These are phyloP conservation scores for Synergus japonicus DNA, from an alignment of 2,888 invertebrate genomes.

Conservation along the genomic window DNA sequence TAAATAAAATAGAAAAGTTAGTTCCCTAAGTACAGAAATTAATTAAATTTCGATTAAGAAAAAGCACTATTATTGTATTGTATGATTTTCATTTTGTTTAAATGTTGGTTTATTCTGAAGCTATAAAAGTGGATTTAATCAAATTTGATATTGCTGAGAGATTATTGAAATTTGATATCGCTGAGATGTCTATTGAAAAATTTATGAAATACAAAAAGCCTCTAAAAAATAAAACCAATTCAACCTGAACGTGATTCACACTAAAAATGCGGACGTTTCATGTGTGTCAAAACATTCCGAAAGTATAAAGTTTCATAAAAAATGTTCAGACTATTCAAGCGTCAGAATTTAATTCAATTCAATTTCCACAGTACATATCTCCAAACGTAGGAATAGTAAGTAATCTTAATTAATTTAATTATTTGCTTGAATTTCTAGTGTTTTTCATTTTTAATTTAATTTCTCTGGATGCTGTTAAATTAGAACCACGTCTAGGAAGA, in stretches of 20 bases:
- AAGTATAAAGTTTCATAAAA: neutral
- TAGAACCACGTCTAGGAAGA: neutral
- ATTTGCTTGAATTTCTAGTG: neutral
- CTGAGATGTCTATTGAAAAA: neutral
- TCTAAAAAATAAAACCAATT: neutral
- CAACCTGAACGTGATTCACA: neutral
- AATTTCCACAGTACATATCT: neutral
- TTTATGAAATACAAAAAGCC: neutral
- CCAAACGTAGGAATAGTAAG: neutral
- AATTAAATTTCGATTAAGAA: too few species aligned
- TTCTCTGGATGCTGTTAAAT: neutral
- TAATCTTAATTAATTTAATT: neutral
- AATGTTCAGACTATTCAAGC: neutral
- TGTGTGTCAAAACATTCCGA: neutral
- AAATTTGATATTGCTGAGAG: too few species aligned
- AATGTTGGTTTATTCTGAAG: too few species aligned
- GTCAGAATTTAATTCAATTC: neutral
- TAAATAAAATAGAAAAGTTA: too few species aligned
- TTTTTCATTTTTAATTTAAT: neutral
- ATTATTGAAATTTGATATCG: too few species aligned
- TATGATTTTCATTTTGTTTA: too few species aligned
- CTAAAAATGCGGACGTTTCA: neutral
- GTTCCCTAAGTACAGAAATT: too few species aligned
- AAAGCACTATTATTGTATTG: too few species aligned
- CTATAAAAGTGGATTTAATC: neutral